Percentiles rank a stretch among this genome's conserved stretches.
Conservation (phyloP, 2,888 invertebrate species). For the Scaptomyza cyrtandrae region DNA sequence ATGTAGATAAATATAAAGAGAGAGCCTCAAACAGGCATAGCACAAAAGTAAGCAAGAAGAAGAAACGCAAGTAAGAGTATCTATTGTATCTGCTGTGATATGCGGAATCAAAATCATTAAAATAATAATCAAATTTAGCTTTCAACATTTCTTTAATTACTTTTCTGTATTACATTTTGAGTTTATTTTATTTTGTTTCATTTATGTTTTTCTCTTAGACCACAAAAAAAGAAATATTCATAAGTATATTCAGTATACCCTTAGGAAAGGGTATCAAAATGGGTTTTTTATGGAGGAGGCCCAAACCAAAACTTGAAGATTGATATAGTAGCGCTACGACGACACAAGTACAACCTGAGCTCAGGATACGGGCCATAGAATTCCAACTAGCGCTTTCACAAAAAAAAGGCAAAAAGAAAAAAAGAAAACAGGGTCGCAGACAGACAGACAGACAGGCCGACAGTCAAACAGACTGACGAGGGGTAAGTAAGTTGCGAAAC, state of each 20-base stretch:
- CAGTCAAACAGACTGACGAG: conserved; percentile 37
- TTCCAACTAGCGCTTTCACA: conserved; percentile 1
- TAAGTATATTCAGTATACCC: background rate
- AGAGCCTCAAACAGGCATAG: background rate
- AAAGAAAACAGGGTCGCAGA: conserved; percentile 56
- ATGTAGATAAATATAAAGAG: background rate
- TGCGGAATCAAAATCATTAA: too few species aligned
- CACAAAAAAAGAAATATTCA: too few species aligned
- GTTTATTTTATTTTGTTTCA: too few species aligned
- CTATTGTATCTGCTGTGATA: too few species aligned
- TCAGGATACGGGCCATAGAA: conserved; percentile 33
- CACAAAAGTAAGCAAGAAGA: conserved; percentile 2
- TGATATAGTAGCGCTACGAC: conserved; percentile 8
- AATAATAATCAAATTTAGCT: too few species aligned
- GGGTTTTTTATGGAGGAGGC: conserved; percentile 26
- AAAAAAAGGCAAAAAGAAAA: background rate
- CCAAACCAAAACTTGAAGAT: conserved; percentile 29
- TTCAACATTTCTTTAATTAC: too few species aligned
- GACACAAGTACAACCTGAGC: conserved; percentile 37
- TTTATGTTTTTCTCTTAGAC: too few species aligned
- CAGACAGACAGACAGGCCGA: conserved; percentile 23
- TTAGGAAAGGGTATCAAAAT: conserved; percentile 29
- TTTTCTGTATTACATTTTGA: too few species aligned
- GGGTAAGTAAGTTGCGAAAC: conserved; percentile 43
- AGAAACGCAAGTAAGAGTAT: background rate